Evolutionary conservation across 2,797 vertebrate species (phyloP), one percentile per base, ranked within the genome.

Genomic region (Pangasius mekongensis): DNA sequence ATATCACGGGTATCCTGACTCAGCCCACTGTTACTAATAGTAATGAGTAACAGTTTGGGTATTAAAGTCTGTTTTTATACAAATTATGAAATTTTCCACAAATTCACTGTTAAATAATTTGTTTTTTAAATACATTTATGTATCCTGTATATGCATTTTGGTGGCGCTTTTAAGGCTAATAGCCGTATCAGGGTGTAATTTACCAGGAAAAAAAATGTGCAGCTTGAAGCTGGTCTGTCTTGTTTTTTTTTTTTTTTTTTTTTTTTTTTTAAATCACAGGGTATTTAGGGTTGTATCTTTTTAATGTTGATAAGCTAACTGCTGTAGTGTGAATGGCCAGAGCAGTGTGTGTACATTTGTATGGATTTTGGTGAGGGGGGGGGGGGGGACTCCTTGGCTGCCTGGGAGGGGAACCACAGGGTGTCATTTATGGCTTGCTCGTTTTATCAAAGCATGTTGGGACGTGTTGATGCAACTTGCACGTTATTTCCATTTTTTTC

Each of bases 361-460:
- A n/a, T n/a, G 18, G 24, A 27, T 62, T 22, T 22, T 22, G 7
- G 22, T 60, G 10, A 27, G 6, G 10, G 18, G 14, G 43, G 10
- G 18, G 14, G 43, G 47, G 76, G 33, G 89, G 33, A 8, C 9
- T 67, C 90, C 71, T 47, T 82, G 89, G 87, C 89, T 90, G 93
- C 91, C 93, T 92, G 92, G 47, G 84, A 87, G 62, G 62, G 52
- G 87, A 87, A 85, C 80, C 87, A 86, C 82, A 86, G 88, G 84
- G 71, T 89, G 89, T 86, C 84, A 84, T 87, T 88, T 78, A 81
- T 81, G 67, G 58, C 92, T 93, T 93, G 87, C 93, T 88, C 91
- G 91, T 93, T 93, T 91, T 95, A 95, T 96, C 89, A 87, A 90
- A 93, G 94, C 96, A 95, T 92, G 96, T 93, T 94, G 92, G 92